Evolutionary conservation across 2,113 vertebrate species (phyloP).

Genomic region (Tenrec ecaudatus): DNA sequence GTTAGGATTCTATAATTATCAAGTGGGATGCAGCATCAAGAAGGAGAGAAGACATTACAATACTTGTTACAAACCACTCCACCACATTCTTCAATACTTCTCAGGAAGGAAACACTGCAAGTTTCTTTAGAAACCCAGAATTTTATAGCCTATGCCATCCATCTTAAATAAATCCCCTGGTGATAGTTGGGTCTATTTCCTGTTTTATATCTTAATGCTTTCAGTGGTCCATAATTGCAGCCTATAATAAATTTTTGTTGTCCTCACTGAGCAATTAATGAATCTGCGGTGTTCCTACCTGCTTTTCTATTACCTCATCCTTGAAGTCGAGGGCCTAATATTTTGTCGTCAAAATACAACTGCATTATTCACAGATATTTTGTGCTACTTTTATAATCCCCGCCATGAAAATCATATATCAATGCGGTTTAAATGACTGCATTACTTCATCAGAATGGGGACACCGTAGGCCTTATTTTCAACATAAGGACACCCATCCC

Average conservation of each 20-base stretch:
- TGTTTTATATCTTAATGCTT: constrained; percentile 49
- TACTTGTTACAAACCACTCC: constrained; percentile 1
- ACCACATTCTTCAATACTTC: constrained; percentile 29
- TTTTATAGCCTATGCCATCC: constrained; percentile 37
- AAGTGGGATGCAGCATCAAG: not conserved
- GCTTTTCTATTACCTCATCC: not conserved
- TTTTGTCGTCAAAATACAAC: not conserved
- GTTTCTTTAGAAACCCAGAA: constrained; percentile 34
- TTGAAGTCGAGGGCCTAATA: constrained; percentile 9
- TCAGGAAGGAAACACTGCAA: constrained; percentile 28
- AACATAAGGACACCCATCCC: not conserved
- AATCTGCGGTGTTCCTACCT: not conserved
- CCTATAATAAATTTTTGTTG: constrained; percentile 39
- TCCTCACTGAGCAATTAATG: not conserved
- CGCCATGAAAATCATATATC: not conserved
- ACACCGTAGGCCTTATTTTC: not conserved
- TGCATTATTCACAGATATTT: not conserved
- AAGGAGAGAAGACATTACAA: constrained; percentile 30
- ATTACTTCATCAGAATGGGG: not conserved
- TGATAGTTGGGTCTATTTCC: constrained; percentile 58
- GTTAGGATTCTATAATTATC: not conserved
- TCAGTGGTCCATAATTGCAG: not conserved
- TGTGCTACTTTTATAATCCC: not conserved
- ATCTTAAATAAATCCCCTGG: constrained; percentile 46
- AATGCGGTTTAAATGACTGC: not conserved